phyloP scores from a whole-genome alignment of 2,113 vertebrate species.

The Shinisaurus crocodilurus region DNA sequence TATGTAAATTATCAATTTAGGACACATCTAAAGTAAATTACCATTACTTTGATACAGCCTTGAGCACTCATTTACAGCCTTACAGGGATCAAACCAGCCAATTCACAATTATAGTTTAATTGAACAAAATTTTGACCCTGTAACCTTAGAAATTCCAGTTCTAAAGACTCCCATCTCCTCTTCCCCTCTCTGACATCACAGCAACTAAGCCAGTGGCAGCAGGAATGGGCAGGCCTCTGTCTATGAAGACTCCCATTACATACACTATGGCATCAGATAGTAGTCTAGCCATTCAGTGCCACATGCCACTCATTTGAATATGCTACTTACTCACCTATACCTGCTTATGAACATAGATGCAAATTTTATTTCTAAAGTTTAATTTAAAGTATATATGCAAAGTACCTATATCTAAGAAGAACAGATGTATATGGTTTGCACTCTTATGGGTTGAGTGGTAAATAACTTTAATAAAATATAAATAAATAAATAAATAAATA shows the following conservation, averaged over 20 bases:
- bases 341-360: background rate
- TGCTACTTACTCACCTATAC: background rate
- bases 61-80: too few species aligned
- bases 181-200: background rate
- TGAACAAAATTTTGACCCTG: background rate
- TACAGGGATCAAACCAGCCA: too few species aligned
- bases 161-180: background rate
- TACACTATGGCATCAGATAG: background rate
- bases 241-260: background rate
- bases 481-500: background rate
- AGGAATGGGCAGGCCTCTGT: background rate
- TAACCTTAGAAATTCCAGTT: background rate
- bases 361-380: background rate
- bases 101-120: too few species aligned
- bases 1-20: too few species aligned
- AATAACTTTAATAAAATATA: too few species aligned
- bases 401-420: background rate
- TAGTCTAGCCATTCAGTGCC: background rate
- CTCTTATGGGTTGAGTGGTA: too few species aligned
- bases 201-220: background rate
- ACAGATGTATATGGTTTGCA: background rate
- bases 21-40: too few species aligned
- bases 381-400: background rate
- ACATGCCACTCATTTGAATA: background rate
- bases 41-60: too few species aligned